Base-by-base conservation (phyloP, 2,797 vertebrate genomes). In the Botia kubotai region DNA sequence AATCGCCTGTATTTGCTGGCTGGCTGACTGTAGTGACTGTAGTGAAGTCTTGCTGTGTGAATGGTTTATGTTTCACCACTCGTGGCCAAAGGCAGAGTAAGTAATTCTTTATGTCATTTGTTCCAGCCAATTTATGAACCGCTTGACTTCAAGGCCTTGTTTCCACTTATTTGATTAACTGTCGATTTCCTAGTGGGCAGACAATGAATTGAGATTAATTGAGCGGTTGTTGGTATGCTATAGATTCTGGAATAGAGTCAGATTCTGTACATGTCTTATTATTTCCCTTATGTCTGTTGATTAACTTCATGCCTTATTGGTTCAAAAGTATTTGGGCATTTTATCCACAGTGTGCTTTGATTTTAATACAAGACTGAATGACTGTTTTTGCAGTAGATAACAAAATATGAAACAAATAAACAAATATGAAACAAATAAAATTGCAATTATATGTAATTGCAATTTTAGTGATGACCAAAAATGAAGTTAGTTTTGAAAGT, bases 101-200 rank as follows among this genome's bases (percentile, higher is more conserved):
- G 58, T 70, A 79, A 68, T 80, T 79, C 48, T 66, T 33, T 79
- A 53, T 72, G 58, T 71, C 72, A 80, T 85, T 77, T 67, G 72
- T 82, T 82, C 80, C 67, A 85, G 76, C 52, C 80, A 75, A 68
- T 82, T 76, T 79, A 53, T 50, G 79, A 72, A 33, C 17, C 23
- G 29, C 70, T 72, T 72, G 46, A 72, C 43, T 75, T 81, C 52
- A 75, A 69, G 29, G 73, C 72, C 63, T 48, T 46, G 52, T 73
- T 79, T 75, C 63, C 72, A 62, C 60, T 77, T 70, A 53, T 66
- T 75, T 63, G 39, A 75, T 80, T 52, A 71, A 63, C 77, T 71
- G 57, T 57, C 52, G 43, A 79, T 79, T 79, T 71, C 68, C 13
- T 58, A 53, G 23, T 79, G 46, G 76, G 46, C 55, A 79, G 50